Evolutionary conservation across 2,888 invertebrate genomes (phyloP).

Genomic region (Sinentomon sp.): DNA sequence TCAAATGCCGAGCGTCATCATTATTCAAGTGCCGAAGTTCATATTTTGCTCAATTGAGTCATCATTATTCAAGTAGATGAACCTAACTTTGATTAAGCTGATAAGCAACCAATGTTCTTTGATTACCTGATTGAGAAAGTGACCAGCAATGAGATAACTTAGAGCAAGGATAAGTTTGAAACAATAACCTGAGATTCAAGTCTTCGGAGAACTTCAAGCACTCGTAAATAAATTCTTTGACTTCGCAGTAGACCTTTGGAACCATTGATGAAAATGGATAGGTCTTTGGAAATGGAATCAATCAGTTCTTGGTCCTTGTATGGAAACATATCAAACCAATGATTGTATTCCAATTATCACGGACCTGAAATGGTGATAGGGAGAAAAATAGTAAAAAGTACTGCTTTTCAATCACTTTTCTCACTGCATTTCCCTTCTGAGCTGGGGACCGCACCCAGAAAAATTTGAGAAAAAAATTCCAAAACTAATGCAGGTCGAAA

Average conservation of each 20-base stretch:
- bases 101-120: too few species aligned
- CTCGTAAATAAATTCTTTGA: constrained; percentile 88
- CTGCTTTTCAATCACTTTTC: too few species aligned
- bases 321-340: constrained; percentile 68
- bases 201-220: constrained; percentile 86
- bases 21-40: too few species aligned
- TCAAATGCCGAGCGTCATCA: too few species aligned
- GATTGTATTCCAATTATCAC: constrained; percentile 64
- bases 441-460: neutral
- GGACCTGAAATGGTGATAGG: too few species aligned
- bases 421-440: constrained; percentile 24
- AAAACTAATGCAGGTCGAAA: too few species aligned
- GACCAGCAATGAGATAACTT: too few species aligned
- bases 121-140: too few species aligned
- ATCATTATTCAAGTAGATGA: too few species aligned
- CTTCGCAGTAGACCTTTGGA: constrained; percentile 83
- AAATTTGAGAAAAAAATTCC: neutral
- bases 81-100: too few species aligned
- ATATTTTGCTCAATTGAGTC: too few species aligned
- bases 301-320: constrained; percentile 47
- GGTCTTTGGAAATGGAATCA: constrained; percentile 36
- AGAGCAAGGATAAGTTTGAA: neutral
- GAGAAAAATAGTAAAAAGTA: too few species aligned
- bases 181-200: constrained; percentile 32
- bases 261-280: constrained; percentile 94